Evolutionary conservation across 2,888 invertebrate genomes (phyloP), one percentile per base, ranked within the genome.

Genomic region (Nemapogon koenigi): DNA sequence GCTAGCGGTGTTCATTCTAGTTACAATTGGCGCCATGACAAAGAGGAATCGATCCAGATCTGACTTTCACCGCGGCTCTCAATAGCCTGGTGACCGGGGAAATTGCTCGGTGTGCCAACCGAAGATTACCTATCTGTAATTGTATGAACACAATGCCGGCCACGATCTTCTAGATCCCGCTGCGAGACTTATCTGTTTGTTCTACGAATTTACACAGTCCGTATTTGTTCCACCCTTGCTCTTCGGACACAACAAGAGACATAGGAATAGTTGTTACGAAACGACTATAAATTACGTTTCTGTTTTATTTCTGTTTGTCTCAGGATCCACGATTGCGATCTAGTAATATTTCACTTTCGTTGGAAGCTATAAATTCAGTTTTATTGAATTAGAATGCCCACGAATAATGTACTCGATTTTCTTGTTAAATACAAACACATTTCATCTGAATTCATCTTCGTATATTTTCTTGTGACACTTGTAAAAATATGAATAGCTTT

Each of bases 121-220:
- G 16, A 35, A 39, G 40, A 40, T 36, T 36, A 35, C 30, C 35
- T 29, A 36, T 35, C 35, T 35, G 39, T 25, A 36, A 39, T 39
- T 40, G 40, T 36, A 31, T 40, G 40, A 40, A 35, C 22, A 39
- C 35, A 39, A 35, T 39, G 26, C 33, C n/a, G n/a, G n/a, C n/a
- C 7, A 31, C n/a, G 40, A 16, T 22, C 31, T 39, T 27, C 35
- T 22, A 29, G 29, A 39, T 18, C 30, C 40, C 30, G 40, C 30
- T 26, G 16, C 39, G 17, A 13, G 37, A 28, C 22, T 38, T 38
- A 38, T 38, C 30, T 38, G 18, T 27, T 37, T 26, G 22, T 37
- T 26, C 26, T 18, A 14, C 6, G 33, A n/a, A 28, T 7, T n/a
- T 4, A 30, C 28, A 22, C 30, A 10, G 30, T 14, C 16, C n/a